Conservation (phyloP, 2,797 vertebrate genomes). For the Myoxocephalus aenaeus region DNA sequence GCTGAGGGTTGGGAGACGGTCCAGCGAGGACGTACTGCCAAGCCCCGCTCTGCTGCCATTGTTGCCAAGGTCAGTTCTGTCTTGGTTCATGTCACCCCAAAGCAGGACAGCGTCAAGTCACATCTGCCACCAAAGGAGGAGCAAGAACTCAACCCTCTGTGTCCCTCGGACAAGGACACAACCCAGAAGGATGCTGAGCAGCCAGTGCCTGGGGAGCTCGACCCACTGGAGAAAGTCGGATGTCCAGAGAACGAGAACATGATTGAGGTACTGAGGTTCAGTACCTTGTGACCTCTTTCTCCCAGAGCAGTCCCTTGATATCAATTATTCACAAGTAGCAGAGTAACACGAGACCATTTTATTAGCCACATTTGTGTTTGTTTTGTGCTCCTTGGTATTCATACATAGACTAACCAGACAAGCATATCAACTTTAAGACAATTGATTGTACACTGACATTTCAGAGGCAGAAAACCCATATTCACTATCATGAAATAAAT, state of each 20-base stretch:
- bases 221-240: slow-evolving; percentile 62
- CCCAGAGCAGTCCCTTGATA: slow-evolving; percentile 47
- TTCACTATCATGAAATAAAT: slow-evolving; percentile 75
- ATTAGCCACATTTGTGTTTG: slow-evolving; percentile 82
- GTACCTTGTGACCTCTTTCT: slow-evolving; percentile 69
- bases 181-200: slow-evolving; percentile 52
- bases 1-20: slow-evolving; percentile 98
- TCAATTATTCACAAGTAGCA: slow-evolving; percentile 80
- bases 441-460: slow-evolving; percentile 81
- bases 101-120: slow-evolving; percentile 87
- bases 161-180: slow-evolving; percentile 59
- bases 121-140: slow-evolving; percentile 79
- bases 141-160: slow-evolving; percentile 69
- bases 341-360: slow-evolving; percentile 71
- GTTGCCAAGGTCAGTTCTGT: slow-evolving; percentile 84
- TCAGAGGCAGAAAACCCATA: slow-evolving; percentile 70
- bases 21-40: slow-evolving; percentile 94
- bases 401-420: slow-evolving; percentile 78
- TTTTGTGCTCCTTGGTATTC: slow-evolving; percentile 80
- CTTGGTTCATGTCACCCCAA: slow-evolving; percentile 76
- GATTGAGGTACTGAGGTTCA: slow-evolving; percentile 81
- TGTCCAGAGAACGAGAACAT: slow-evolving; percentile 68
- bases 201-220: slow-evolving; percentile 44
- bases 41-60: slow-evolving; percentile 89
- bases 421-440: slow-evolving; percentile 78